Conservation (phyloP, 2,113 vertebrate species). For the Eulemur rufifrons region DNA sequence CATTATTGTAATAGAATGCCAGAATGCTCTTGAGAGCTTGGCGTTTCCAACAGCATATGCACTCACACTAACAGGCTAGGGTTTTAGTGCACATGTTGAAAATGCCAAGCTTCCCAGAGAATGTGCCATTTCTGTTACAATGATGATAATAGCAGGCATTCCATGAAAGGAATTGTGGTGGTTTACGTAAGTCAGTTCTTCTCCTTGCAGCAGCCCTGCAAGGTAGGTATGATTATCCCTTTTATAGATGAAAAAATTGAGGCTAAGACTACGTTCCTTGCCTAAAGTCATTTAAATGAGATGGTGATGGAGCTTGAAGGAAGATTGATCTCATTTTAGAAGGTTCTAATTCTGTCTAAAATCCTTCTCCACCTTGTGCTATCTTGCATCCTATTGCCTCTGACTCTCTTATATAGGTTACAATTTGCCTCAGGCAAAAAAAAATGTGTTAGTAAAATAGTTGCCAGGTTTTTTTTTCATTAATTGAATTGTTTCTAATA, state of each 20-base stretch:
- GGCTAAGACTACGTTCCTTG: neutral
- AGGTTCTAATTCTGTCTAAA: neutral
- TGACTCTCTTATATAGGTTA: neutral
- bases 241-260: neutral
- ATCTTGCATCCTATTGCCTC: neutral
- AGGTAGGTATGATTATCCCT: neutral
- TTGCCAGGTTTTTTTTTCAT: conserved; percentile 12
- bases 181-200: neutral
- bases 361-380: neutral
- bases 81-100: conserved; percentile 6
- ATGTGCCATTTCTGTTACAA: neutral
- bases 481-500: conserved; percentile 58
- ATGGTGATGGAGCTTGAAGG: neutral
- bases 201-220: neutral
- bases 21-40: neutral
- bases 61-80: neutral
- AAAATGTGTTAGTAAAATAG: conserved; percentile 12
- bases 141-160: neutral
- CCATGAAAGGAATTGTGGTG: neutral
- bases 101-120: neutral
- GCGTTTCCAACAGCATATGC: neutral
- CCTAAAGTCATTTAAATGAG: neutral
- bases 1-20: neutral
- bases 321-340: neutral
- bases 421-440: conserved; percentile 41